phyloP scores from a whole-genome alignment of 2,888 invertebrate species.

The Phymatocera aterrima region DNA sequence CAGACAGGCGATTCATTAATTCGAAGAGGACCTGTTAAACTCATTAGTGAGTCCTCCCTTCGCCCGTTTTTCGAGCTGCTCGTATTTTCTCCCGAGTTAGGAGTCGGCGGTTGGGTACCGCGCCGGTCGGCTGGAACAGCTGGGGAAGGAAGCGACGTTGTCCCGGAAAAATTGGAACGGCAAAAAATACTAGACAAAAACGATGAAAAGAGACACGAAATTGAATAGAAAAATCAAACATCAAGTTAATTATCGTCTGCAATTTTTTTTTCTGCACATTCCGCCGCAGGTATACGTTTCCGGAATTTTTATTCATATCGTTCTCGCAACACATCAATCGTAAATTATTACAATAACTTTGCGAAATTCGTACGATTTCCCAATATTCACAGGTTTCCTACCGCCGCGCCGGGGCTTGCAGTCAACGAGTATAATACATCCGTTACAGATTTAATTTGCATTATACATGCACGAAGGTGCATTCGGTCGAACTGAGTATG shows the following conservation, averaged over 20 bases:
- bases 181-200: neutral
- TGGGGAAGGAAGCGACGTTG: slow-evolving; percentile 4
- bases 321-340: too few species aligned
- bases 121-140: neutral
- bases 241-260: neutral
- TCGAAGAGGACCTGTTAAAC: slow-evolving; percentile 40
- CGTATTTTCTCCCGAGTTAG: neutral
- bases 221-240: slow-evolving; percentile 8
- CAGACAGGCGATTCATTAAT: slow-evolving; percentile 27
- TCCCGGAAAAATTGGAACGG: neutral
- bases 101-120: neutral
- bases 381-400: neutral
- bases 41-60: slow-evolving; percentile 6
- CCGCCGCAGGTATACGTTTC: neutral
- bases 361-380: neutral
- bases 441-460: neutral
- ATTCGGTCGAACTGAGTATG: neutral
- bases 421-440: too few species aligned
- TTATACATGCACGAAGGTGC: neutral
- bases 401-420: too few species aligned
- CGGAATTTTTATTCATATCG: neutral
- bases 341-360: too few species aligned
- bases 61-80: slow-evolving; percentile 7
- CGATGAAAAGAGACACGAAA: neutral
- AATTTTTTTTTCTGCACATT: neutral